Percentiles rank a stretch among this genome's conserved stretches.
phyloP scores from a whole-genome alignment of 2,113 vertebrate species.

The Serinus canaria region DNA sequence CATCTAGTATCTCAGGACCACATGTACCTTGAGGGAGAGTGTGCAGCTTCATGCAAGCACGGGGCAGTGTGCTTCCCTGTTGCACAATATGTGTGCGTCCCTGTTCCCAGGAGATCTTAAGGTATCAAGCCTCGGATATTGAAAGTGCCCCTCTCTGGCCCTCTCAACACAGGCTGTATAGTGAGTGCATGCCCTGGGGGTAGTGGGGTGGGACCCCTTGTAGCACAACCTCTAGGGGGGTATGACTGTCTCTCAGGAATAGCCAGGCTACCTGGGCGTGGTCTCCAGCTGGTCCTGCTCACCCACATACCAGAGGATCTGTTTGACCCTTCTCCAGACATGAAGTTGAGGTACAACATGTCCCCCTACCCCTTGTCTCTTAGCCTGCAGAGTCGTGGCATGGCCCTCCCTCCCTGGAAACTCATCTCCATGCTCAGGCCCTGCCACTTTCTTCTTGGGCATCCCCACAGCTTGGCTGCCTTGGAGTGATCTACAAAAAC shows the following conservation, averaged over 20 bases:
- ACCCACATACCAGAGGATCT: not conserved
- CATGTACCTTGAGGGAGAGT: not conserved
- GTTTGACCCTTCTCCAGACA: rapidly evolving
- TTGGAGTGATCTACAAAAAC: conserved; percentile 60
- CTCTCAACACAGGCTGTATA: not conserved
- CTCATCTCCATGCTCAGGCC: not conserved
- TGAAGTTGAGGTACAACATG: not conserved
- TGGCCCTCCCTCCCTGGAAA: not conserved
- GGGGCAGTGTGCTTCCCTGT: not conserved
- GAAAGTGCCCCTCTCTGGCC: not conserved
- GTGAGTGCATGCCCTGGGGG: not conserved
- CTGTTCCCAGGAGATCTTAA: not conserved
- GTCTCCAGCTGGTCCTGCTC: not conserved
- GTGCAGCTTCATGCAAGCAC: rapidly evolving
- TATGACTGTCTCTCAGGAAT: not conserved
- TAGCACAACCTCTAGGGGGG: not conserved
- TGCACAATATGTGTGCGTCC: not conserved
- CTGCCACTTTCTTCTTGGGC: not conserved
- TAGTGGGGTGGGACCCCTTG: not conserved
- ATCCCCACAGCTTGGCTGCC: not conserved
- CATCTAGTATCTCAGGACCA: not conserved
- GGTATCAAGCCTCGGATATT: not conserved
- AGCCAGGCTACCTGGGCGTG: not conserved
- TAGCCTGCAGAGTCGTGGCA: not conserved
- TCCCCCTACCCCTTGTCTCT: rapidly evolving